Conservation (phyloP, 1,140 invertebrate genomes). For the Caenorhabditis remanei region DNA sequence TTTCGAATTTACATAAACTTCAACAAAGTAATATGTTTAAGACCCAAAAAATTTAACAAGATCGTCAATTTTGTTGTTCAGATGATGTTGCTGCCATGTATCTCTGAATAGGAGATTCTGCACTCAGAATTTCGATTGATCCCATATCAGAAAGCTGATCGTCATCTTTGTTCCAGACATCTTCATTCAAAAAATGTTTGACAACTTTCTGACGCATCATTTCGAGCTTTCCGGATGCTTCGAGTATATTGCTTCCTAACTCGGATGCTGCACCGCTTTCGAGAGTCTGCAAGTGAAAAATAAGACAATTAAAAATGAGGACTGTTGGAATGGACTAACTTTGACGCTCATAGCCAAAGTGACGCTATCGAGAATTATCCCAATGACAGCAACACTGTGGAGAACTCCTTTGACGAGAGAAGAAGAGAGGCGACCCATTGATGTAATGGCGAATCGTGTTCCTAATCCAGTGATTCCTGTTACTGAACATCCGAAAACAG, state of each 20-base stretch:
- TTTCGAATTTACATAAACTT: neutral
- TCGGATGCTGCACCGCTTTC: neutral
- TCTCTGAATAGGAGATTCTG: conserved; percentile 2
- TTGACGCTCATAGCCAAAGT: conserved; percentile 49
- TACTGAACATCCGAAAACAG: neutral
- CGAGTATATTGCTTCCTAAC: neutral
- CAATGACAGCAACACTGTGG: conserved; percentile 58
- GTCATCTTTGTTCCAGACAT: conserved; percentile 10
- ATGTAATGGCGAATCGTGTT: conserved; percentile 20
- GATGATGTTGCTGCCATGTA: neutral
- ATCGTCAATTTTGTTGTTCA: neutral
- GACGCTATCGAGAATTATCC: conserved; percentile 56
- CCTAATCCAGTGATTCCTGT: neutral
- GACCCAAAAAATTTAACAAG: neutral
- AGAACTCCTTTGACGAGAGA: conserved; percentile 58
- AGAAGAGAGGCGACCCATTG: conserved; percentile 40
- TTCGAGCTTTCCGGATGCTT: neutral
- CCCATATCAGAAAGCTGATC: neutral
- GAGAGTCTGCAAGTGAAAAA: neutral
- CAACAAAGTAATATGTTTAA: conserved; percentile 1
- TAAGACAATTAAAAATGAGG: neutral
- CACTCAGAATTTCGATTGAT: neutral
- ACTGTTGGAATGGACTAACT: neutral
- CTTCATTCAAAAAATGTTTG: conserved; percentile 43
- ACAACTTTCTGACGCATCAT: conserved; percentile 42